phyloP scores from a whole-genome alignment of 2,113 vertebrate genomes.

The Nesogale talazaci region DNA sequence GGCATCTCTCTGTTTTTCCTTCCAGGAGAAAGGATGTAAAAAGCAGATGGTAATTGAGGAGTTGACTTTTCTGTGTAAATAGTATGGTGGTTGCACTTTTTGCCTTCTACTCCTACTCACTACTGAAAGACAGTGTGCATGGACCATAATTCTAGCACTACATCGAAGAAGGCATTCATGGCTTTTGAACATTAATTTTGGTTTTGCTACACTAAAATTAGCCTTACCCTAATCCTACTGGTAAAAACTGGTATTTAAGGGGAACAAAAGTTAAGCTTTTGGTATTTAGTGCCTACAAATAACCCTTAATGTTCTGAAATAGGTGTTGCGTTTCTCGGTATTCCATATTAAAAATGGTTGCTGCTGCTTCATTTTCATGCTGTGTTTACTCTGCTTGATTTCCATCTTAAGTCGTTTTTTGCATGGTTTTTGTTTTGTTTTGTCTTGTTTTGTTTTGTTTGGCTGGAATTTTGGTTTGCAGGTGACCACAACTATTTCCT shows the following conservation, averaged over 20 bases:
- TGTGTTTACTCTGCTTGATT: constrained; percentile 80
- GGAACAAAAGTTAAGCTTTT: neutral
- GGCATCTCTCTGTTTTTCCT: constrained; percentile 72
- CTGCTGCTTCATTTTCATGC: constrained; percentile 74
- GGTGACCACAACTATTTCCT: constrained; percentile 85
- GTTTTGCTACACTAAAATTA: constrained; percentile 58
- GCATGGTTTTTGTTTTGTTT: constrained; percentile 88
- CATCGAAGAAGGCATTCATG: neutral
- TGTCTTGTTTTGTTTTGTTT: too few species aligned
- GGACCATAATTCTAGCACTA: neutral
- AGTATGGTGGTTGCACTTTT: constrained; percentile 29
- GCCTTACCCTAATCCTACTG: constrained; percentile 34
- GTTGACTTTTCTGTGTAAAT: constrained; percentile 50
- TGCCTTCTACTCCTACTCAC: neutral
- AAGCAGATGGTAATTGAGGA: constrained; percentile 72
- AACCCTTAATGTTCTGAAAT: constrained; percentile 50
- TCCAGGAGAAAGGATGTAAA: constrained; percentile 77
- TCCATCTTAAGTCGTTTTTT: constrained; percentile 79
- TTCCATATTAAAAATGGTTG: neutral
- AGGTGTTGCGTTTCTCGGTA: constrained; percentile 7
- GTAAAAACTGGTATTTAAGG: neutral
- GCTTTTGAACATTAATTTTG: constrained; percentile 32
- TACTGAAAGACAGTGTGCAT: constrained; percentile 60
- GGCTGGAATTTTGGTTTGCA: constrained; percentile 85
- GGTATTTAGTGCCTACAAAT: constrained; percentile 39